Evolutionary conservation across 2,113 vertebrate species (phyloP).

Genomic region (Cyanoderma ruficeps): DNA sequence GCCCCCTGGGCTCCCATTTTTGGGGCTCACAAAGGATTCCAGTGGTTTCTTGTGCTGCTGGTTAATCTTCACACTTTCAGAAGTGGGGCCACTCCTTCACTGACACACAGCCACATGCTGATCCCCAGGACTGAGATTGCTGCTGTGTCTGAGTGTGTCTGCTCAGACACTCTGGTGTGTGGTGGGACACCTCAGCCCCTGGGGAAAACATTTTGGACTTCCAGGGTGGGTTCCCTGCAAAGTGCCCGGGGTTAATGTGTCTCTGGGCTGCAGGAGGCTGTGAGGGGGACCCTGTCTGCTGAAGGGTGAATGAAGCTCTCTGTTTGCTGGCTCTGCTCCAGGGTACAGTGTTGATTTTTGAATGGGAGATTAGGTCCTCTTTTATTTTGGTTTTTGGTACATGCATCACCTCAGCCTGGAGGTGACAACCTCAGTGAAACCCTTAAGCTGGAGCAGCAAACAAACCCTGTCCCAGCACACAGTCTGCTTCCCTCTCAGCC

Average conservation of each 20-base stretch:
- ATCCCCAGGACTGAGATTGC: background rate
- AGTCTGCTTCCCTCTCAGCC: background rate
- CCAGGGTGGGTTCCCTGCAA: background rate
- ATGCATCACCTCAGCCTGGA: background rate
- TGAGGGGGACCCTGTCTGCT: background rate
- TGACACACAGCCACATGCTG: background rate
- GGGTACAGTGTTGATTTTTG: background rate
- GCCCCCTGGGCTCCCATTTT: background rate
- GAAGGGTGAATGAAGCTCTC: background rate
- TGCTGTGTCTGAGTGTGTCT: background rate
- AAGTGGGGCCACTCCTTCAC: background rate
- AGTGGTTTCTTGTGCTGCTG: background rate
- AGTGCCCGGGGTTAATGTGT: accelerated
- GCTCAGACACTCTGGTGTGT: background rate
- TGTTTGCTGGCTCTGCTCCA: background rate
- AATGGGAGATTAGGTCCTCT: background rate
- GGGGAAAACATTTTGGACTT: background rate
- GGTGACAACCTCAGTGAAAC: background rate
- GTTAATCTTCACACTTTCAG: background rate
- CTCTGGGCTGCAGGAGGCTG: background rate
- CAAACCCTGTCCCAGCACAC: accelerated
- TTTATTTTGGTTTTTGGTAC: background rate
- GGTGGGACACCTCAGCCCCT: background rate
- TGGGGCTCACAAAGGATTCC: constrained; percentile 7
- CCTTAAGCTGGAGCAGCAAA: background rate